These are phyloP conservation scores for Rhagoletis pomonella DNA, from an alignment of 1,140 invertebrate genomes.

Conservation along the genomic window DNA sequence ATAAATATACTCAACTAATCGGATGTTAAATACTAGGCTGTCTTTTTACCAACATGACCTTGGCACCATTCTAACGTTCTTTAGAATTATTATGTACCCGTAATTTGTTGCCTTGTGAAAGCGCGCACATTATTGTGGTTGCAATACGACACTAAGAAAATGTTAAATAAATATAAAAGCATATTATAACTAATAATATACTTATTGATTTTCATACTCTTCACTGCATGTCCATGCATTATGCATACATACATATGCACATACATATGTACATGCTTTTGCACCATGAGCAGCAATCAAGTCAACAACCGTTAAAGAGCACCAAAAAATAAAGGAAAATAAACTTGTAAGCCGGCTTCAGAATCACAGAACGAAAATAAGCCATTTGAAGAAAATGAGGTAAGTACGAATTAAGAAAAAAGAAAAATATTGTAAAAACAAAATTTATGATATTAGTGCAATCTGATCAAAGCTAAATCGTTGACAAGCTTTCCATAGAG, in stretches of 20 bases:
- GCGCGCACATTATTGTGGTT: not conserved
- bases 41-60: conserved; percentile 27
- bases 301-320: not conserved
- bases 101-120: not conserved
- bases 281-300: not conserved
- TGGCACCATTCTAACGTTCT: conserved; percentile 1
- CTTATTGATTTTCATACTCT: not conserved
- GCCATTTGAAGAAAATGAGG: not conserved
- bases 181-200: not conserved
- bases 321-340: not conserved
- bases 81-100: not conserved
- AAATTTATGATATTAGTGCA: no score
- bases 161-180: not conserved
- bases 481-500: no score
- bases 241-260: not conserved
- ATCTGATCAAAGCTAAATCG: no score
- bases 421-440: no score
- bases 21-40: not conserved
- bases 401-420: not conserved
- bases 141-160: not conserved
- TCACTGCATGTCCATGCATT: not conserved
- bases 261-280: not conserved
- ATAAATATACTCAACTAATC: not conserved
- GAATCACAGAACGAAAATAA: not conserved
- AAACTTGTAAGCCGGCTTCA: not conserved